phyloP scores from a whole-genome alignment of 2,113 vertebrate genomes.

The Siniperca knerii region DNA sequence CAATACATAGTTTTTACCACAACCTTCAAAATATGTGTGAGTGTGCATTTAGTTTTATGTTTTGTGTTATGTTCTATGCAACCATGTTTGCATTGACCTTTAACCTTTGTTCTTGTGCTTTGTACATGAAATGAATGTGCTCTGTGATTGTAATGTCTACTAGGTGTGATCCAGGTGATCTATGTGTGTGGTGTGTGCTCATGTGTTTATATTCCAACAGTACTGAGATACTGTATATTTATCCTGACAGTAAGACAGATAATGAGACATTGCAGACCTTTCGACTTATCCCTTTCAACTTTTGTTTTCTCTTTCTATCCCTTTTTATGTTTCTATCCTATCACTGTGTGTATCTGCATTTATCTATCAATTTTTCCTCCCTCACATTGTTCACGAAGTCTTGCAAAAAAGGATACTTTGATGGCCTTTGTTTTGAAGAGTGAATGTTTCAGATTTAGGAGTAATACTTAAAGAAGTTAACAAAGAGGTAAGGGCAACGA shows the following conservation, averaged over 20 bases:
- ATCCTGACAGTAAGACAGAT: not conserved
- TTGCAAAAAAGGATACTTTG: not conserved
- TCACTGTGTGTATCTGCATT: not conserved
- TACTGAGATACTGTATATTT: constrained; percentile 37
- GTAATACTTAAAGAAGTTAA: no score
- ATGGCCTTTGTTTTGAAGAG: not conserved
- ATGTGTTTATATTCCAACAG: constrained; percentile 31
- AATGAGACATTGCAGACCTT: constrained; percentile 7
- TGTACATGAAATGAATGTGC: constrained; percentile 32
- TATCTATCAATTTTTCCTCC: not conserved
- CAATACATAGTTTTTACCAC: not conserved
- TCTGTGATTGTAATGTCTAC: constrained; percentile 8
- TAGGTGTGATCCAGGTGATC: constrained; percentile 17
- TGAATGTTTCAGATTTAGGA: not conserved
- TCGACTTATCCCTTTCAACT: not conserved
- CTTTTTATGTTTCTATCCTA: not conserved
- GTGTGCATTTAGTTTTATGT: not conserved
- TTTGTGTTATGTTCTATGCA: constrained; percentile 1
- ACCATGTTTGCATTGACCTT: constrained; percentile 3
- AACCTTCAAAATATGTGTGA: not conserved
- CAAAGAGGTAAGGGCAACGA: no score
- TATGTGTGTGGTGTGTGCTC: constrained; percentile 15
- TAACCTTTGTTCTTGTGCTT: constrained; percentile 25
- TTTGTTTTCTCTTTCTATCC: not conserved
- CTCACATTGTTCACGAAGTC: not conserved